phyloP scores from a whole-genome alignment of 2,888 invertebrate genomes.

The Leptarthrus brevirostris region DNA sequence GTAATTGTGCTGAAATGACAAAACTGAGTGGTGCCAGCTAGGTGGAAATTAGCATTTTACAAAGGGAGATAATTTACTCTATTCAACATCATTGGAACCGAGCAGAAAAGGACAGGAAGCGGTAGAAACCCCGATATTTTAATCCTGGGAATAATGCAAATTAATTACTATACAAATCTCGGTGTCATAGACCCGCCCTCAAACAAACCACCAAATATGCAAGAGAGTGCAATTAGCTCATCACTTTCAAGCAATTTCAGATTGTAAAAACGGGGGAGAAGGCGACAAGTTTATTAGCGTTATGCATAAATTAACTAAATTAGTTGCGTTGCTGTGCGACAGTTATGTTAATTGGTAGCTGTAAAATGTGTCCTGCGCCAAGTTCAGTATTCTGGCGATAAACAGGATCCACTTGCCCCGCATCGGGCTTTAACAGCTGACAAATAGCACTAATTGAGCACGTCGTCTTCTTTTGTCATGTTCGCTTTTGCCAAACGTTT shows the following conservation, averaged over 20 bases:
- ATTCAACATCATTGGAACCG: too few species aligned
- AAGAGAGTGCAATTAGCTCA: neutral
- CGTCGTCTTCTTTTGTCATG: neutral
- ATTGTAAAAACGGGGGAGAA: neutral
- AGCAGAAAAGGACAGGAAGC: too few species aligned
- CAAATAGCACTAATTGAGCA: conserved; percentile 13
- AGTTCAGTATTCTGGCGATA: conserved; percentile 2
- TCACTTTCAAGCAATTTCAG: neutral
- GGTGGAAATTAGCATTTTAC: too few species aligned
- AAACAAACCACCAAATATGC: neutral
- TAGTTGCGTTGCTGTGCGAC: neutral
- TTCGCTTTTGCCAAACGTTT: neutral
- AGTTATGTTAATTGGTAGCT: conserved; percentile 2
- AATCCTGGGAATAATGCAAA: too few species aligned
- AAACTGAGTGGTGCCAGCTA: too few species aligned
- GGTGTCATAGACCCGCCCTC: neutral
- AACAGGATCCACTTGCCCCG: neutral
- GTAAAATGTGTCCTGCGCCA: neutral
- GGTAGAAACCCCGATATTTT: too few species aligned
- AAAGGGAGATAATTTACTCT: too few species aligned
- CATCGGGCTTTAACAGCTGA: conserved; percentile 1
- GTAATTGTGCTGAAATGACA: too few species aligned
- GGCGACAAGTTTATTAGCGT: neutral
- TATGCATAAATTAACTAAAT: conserved; percentile 26
- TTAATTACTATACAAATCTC: too few species aligned